Conservation (phyloP, 1,140 invertebrate species). For the Chionoecetes opilio region DNA sequence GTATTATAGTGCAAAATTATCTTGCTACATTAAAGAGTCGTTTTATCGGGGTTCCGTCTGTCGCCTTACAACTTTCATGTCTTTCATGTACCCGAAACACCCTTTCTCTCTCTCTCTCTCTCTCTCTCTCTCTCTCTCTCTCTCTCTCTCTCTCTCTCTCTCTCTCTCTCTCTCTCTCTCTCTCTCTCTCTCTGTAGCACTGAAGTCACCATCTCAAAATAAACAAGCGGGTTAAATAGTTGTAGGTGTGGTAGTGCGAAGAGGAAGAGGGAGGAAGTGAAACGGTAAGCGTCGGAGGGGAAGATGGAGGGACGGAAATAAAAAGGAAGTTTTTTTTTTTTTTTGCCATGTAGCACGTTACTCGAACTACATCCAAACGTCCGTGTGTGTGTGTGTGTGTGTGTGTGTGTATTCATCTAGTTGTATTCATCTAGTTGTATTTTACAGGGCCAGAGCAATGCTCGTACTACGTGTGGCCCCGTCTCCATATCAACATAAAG, state of each 20-base stretch:
- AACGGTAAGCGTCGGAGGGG: no score
- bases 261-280: not conserved
- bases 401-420: no score
- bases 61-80: no score
- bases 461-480: no score
- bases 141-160: constrained; percentile 24
- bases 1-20: not conserved
- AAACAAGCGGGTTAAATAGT: not conserved
- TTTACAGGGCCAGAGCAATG: no score
- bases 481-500: no score
- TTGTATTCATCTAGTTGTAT: no score
- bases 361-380: no score
- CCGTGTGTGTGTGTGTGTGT: no score
- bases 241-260: not conserved
- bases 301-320: no score
- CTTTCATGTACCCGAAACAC: not conserved
- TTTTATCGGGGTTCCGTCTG: not conserved
- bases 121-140: constrained; percentile 27
- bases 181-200: not conserved
- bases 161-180: constrained; percentile 27
- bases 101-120: not conserved
- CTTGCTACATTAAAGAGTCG: not conserved
- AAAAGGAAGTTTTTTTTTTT: not conserved
- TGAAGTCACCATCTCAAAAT: not conserved
- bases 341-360: not conserved